These are phyloP conservation scores for Centropus bengalensis DNA, from an alignment of 2,113 vertebrate genomes.

Conservation along the genomic window DNA sequence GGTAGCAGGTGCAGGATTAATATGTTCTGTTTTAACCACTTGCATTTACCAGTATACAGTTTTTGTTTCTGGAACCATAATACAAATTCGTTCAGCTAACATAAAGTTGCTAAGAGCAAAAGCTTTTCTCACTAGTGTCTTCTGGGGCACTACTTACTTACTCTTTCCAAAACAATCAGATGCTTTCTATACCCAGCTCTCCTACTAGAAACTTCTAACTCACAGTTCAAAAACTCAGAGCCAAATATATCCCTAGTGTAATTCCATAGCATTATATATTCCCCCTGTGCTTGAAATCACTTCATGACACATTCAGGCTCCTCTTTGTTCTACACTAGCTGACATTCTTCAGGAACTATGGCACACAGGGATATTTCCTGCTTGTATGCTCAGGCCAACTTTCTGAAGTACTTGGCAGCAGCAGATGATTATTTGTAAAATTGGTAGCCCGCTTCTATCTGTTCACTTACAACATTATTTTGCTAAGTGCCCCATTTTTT, in stretches of 20 bases:
- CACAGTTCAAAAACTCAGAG: slow-evolving; percentile 6
- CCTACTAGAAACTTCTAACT: not conserved
- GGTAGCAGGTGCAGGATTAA: not conserved
- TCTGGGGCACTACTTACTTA: slow-evolving; percentile 15
- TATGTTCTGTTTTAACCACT: not conserved
- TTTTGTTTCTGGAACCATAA: not conserved
- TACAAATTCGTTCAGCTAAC: slow-evolving; percentile 1
- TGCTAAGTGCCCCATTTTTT: not conserved
- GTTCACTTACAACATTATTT: slow-evolving; percentile 43
- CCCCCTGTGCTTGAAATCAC: not conserved
- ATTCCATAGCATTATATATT: not conserved
- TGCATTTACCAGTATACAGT: not conserved
- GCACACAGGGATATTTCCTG: not conserved
- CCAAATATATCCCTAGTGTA: not conserved
- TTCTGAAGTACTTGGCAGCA: slow-evolving; percentile 33
- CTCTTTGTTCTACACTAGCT: not conserved
- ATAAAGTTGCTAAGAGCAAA: slow-evolving; percentile 27
- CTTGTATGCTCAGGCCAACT: not conserved
- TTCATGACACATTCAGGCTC: not conserved
- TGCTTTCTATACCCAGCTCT: slow-evolving; percentile 4
- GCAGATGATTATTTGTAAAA: slow-evolving; percentile 45
- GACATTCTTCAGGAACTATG: not conserved
- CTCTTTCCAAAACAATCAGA: slow-evolving; percentile 12
- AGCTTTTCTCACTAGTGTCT: slow-evolving; percentile 51
- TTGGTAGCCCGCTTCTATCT: slow-evolving; percentile 27